Conservation (phyloP, 53 echinoderm and acorn worm genomes). For the Crossaster papposus region DNA sequence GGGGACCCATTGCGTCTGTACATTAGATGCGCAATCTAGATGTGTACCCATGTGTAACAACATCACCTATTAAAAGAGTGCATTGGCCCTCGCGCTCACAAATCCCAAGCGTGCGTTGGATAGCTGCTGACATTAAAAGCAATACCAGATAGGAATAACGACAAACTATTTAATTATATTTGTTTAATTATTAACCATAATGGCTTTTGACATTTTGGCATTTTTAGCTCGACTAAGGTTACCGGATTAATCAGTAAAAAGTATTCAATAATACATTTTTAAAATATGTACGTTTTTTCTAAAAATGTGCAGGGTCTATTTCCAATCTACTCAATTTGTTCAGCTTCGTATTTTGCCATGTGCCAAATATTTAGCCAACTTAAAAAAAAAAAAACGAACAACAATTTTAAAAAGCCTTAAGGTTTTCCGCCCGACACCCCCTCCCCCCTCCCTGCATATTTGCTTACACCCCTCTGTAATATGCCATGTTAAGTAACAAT, state of each 20-base stretch:
- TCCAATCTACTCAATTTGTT: too few relatives aligned
- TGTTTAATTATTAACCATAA: too few relatives aligned
- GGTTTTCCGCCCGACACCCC: too few relatives aligned
- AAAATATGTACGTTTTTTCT: not conserved
- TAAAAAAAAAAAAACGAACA: too few relatives aligned
- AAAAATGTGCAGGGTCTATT: too few relatives aligned
- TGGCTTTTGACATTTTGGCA: not conserved
- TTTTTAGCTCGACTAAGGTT: not conserved
- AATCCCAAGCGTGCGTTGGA: not conserved
- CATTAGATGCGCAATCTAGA: not conserved
- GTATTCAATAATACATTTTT: not conserved
- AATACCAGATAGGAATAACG: not conserved
- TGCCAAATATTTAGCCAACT: too few relatives aligned
- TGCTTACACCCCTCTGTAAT: not conserved
- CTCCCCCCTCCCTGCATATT: not conserved
- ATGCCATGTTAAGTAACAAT: not conserved
- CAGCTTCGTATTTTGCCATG: too few relatives aligned
- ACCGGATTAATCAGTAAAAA: not conserved
- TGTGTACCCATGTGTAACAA: not conserved
- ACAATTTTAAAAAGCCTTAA: too few relatives aligned
- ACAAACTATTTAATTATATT: too few relatives aligned
- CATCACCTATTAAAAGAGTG: not conserved
- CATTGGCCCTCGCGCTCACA: not conserved
- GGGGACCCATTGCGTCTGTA: not conserved
- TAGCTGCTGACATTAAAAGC: not conserved